A percentile compares a stretch with the other conserved stretches of the same genome.
These are phyloP conservation scores for Ictalurus punctatus DNA, from an alignment of 2,113 vertebrate genomes.

Conservation along the genomic window DNA sequence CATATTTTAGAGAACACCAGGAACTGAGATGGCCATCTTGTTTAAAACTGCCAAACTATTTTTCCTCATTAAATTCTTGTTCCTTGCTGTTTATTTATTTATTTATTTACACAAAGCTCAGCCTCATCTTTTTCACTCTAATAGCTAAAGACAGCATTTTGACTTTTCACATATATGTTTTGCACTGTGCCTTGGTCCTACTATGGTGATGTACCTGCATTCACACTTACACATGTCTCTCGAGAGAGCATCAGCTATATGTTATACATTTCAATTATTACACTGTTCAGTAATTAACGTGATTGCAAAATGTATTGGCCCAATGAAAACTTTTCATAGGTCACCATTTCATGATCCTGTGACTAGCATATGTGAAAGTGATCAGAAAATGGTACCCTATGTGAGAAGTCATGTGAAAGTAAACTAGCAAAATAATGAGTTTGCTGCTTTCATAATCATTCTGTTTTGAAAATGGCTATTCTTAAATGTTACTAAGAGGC, in stretches of 20 bases:
- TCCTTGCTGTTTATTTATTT: neutral
- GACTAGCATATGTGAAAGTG: neutral
- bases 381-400: neutral
- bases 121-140: neutral
- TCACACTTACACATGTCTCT: neutral
- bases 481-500: neutral
- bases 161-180: neutral
- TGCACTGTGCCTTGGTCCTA: neutral
- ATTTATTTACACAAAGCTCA: neutral
- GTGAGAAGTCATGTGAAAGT: neutral
- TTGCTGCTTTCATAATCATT: neutral
- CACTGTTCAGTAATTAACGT: neutral
- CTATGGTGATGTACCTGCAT: neutral
- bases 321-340: neutral
- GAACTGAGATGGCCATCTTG: neutral
- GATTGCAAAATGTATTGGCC: neutral
- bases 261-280: neutral
- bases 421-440: neutral
- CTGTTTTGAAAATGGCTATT: neutral
- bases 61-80: neutral
- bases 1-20: neutral
- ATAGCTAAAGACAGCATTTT: neutral
- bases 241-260: neutral
- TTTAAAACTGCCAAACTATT: neutral
- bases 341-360: neutral